Evolutionary conservation across 2,888 invertebrate species (phyloP), one percentile per base, ranked within the genome.

Genomic region (Cacoxenus indagator): DNA sequence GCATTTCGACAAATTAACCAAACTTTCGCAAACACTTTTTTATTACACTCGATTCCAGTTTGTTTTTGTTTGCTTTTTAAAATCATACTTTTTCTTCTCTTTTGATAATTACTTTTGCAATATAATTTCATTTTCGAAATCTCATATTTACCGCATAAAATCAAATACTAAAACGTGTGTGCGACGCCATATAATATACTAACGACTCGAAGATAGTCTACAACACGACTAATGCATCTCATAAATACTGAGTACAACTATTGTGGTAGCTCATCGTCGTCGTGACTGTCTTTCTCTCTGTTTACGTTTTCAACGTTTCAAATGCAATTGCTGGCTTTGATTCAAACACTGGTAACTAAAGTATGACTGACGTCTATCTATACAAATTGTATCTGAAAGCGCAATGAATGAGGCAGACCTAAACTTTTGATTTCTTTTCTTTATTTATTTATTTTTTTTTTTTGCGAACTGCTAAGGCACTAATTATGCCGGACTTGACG

Each of bases 21-120:
- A 81, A 82, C 82, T 83, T 82, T 83, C 78, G 76, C 77, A 80
- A 78, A 22, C 59, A 64, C 45, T 24, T 64, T n/a, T n/a, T n/a
- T n/a, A 19, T 45, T 43, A 19, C 76, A 76, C 78, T 81, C 76
- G 73, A 78, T 46, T 55, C 27, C 14, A 17, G 4, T 62, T 55
- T 55, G 45, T 68, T 46, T 17, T 43, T 54, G 24, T 46, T 29
- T 37, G 37, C 14, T 37, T 37, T 37, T 8, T 37, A 9, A 29
- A 31, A 17, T n/a, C 54, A 37, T 54, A n/a, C 24, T 11, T 57
- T 22, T 68, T 8, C 17, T 29, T 46, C 29, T 26, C 14, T 68
- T 17, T 27, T 65, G 24, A 19, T 37, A 1, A 14, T 24, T 46
- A 4, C 37, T 57, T 57, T 70, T 57, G 11, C 57, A 27, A 24